Conservation (phyloP, 2,888 invertebrate species). For the Parnassius mnemosyne region DNA sequence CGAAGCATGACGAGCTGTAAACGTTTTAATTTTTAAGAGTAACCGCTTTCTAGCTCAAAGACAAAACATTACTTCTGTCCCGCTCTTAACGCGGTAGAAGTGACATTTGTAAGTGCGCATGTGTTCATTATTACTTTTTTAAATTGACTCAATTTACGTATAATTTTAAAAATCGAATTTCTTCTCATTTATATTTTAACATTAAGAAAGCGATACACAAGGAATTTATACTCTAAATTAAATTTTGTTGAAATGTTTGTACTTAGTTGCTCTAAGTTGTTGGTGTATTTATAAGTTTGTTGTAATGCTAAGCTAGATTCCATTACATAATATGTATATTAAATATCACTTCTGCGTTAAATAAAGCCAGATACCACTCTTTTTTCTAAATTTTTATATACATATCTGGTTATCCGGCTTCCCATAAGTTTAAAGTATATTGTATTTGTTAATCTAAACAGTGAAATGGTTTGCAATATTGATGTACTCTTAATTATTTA, state of each 20-base stretch:
- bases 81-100: background rate
- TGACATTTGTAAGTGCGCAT: slow-evolving; percentile 20
- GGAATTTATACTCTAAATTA: slow-evolving; percentile 1
- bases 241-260: slow-evolving; percentile 47
- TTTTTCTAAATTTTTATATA: background rate
- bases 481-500: slow-evolving; percentile 2
- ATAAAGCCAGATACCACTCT: too few species aligned
- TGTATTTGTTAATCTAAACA: slow-evolving; percentile 7
- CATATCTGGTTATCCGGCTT: background rate
- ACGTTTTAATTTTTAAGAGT: slow-evolving; percentile 28
- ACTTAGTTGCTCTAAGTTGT: slow-evolving; percentile 62
- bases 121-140: slow-evolving; percentile 13
- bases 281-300: slow-evolving; percentile 53
- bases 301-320: slow-evolving; percentile 38
- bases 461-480: background rate
- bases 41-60: slow-evolving; percentile 16
- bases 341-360: too few species aligned
- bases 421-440: background rate
- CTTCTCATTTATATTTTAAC: slow-evolving; percentile 1
- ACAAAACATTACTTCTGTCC: background rate
- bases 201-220: too few species aligned
- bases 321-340: slow-evolving; percentile 3
- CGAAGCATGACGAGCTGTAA: slow-evolving; percentile 98
- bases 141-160: background rate
- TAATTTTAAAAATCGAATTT: background rate